A percentile compares a stretch with the other conserved stretches of the same genome.
Evolutionary conservation across 53 echinoderm and acorn worm genomes (phyloP).

Genomic region (Henricia sp.): DNA sequence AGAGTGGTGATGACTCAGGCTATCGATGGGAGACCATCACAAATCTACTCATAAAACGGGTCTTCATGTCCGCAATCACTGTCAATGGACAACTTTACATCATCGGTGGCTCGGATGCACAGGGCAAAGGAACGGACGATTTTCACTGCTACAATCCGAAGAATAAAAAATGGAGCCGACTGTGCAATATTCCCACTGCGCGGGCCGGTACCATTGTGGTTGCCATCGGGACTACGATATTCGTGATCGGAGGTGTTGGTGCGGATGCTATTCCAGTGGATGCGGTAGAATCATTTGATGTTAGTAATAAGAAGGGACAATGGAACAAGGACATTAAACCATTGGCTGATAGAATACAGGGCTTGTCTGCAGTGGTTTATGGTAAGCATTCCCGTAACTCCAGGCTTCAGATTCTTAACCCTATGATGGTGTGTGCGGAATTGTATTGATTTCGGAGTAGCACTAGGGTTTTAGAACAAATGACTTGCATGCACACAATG

Average conservation of each 20-base stretch:
- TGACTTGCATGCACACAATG: no score
- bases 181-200: slow-evolving; percentile 79
- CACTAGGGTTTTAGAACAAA: no score
- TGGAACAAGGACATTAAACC: slow-evolving; percentile 84
- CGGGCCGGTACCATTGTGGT: slow-evolving; percentile 85
- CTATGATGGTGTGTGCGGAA: no score
- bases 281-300: slow-evolving; percentile 89
- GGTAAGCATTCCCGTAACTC: no score
- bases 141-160: slow-evolving; percentile 90
- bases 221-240: slow-evolving; percentile 66
- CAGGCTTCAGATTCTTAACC: no score
- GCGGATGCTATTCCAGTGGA: slow-evolving; percentile 74
- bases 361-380: slow-evolving; percentile 81
- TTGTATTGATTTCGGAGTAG: no score
- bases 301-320: slow-evolving; percentile 69
- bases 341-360: slow-evolving; percentile 83
- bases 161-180: slow-evolving; percentile 91
- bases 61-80: slow-evolving; percentile 79
- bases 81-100: slow-evolving; percentile 81
- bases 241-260: slow-evolving; percentile 89
- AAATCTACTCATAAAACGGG: slow-evolving; percentile 81
- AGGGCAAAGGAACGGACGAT: slow-evolving; percentile 87
- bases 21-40: slow-evolving; percentile 86
- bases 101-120: slow-evolving; percentile 85
- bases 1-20: slow-evolving; percentile 34